phyloP scores from a whole-genome alignment of 2,797 vertebrate species.

The Sandelia bainsii region DNA sequence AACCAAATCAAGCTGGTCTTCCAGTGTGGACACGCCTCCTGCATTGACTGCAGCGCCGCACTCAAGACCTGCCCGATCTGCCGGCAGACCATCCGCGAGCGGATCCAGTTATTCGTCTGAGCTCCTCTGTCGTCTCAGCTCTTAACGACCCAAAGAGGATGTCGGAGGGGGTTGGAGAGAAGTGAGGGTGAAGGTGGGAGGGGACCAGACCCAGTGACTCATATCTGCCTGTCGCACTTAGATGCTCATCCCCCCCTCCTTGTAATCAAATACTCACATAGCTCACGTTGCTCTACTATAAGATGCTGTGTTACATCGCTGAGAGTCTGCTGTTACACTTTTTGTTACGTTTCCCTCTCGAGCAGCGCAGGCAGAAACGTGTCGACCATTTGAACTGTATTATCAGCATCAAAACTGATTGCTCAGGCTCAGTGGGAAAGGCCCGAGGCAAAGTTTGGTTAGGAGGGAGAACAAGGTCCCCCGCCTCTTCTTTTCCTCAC shows the following conservation, averaged over 20 bases:
- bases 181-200: slow-evolving; percentile 9
- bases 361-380: slow-evolving; percentile 20
- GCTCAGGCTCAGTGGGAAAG: slow-evolving; percentile 13
- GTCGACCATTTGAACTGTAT: slow-evolving; percentile 16
- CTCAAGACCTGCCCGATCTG: slow-evolving; percentile 97
- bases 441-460: slow-evolving; percentile 3
- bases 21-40: slow-evolving; percentile 98
- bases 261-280: slow-evolving; percentile 14
- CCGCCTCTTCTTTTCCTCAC: slow-evolving; percentile 23
- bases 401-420: slow-evolving; percentile 18
- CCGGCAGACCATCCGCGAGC: slow-evolving; percentile 94
- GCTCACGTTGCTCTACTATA: slow-evolving; percentile 35
- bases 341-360: slow-evolving; percentile 40
- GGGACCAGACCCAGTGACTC: slow-evolving; percentile 38
- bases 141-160: slow-evolving; percentile 32
- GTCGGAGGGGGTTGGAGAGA: slow-evolving; percentile 3
- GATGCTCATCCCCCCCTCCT: slow-evolving; percentile 24
- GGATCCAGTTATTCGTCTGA: slow-evolving; percentile 95
- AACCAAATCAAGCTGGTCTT: slow-evolving; percentile 98
- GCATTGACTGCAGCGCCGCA: slow-evolving; percentile 92
- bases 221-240: slow-evolving; percentile 29
- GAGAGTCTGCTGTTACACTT: slow-evolving; percentile 46
- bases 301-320: slow-evolving; percentile 42
- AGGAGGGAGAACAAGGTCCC: slow-evolving; percentile 17
- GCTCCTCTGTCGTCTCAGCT: slow-evolving; percentile 30